Conservation (phyloP, 2,888 invertebrate genomes). For the Ennomos fuscantarius region DNA sequence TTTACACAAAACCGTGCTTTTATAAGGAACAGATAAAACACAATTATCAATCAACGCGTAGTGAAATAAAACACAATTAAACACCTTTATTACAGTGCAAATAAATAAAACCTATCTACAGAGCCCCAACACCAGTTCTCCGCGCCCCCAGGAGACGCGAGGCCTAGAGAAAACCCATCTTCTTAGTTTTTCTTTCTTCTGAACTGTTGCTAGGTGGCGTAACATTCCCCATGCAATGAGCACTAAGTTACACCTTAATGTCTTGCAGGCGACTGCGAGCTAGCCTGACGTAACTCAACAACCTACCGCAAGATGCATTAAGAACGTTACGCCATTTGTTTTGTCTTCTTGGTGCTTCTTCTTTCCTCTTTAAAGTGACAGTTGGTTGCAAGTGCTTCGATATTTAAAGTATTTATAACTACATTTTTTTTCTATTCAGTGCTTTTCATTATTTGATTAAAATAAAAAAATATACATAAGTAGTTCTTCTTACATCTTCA, state of each 20-base stretch:
- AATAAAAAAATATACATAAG: too few species aligned
- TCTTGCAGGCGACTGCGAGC: constrained; percentile 49
- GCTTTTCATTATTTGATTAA: too few species aligned
- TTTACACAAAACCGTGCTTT: too few species aligned
- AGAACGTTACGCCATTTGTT: constrained; percentile 68
- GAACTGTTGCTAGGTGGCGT: constrained; percentile 40
- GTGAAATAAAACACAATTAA: too few species aligned
- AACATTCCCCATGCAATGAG: constrained; percentile 50
- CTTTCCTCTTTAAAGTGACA: constrained; percentile 3
- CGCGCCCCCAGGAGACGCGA: too few species aligned
- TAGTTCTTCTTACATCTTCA: constrained; percentile 15
- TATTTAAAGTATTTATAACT: too few species aligned
- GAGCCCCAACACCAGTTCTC: too few species aligned
- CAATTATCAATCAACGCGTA: too few species aligned
- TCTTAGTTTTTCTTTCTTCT: constrained; percentile 33
- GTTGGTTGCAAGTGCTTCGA: too few species aligned
- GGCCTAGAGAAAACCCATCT: neutral
- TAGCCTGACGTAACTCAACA: constrained; percentile 28
- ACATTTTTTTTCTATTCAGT: too few species aligned
- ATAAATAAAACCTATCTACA: neutral
- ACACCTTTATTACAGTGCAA: too few species aligned
- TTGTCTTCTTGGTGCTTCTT: constrained; percentile 14
- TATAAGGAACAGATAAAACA: too few species aligned
- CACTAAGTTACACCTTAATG: constrained; percentile 54
- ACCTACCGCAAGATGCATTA: constrained; percentile 73